Evolutionary conservation across 2,888 invertebrate genomes (phyloP).

Genomic region (Zygaena filipendulae): DNA sequence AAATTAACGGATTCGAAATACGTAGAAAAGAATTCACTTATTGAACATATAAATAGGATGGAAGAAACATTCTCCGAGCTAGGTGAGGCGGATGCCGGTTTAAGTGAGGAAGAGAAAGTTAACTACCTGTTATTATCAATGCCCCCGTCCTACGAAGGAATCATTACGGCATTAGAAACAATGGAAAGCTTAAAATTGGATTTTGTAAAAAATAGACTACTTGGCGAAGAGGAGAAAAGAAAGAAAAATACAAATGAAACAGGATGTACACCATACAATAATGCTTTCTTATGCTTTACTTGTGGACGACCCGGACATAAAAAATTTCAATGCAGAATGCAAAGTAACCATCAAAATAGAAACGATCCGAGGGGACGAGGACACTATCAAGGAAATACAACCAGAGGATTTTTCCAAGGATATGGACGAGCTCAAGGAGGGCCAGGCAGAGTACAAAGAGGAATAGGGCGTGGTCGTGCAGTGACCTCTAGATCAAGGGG

Average conservation of each 20-base stretch:
- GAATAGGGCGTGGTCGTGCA: background rate
- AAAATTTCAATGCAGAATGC: background rate
- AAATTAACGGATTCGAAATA: background rate
- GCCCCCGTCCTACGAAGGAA: slow-evolving; percentile 2
- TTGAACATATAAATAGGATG: background rate
- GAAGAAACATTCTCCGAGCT: background rate
- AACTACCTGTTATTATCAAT: slow-evolving; percentile 3
- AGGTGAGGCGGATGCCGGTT: background rate
- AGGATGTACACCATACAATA: background rate
- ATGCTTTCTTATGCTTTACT: background rate
- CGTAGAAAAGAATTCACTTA: background rate
- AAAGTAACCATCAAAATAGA: background rate
- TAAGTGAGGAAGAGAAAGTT: slow-evolving; percentile 9
- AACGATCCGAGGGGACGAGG: background rate
- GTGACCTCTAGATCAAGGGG: no score
- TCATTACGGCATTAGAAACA: slow-evolving; percentile 4
- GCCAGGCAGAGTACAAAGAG: background rate
- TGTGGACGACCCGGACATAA: background rate
- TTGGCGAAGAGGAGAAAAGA: slow-evolving; percentile 5
- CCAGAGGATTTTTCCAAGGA: no score
- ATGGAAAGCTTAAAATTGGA: slow-evolving; percentile 1
- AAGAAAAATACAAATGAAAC: background rate
- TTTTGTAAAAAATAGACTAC: slow-evolving; percentile 4
- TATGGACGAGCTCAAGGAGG: background rate
- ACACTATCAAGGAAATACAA: background rate